Conservation (phyloP, 2,888 invertebrate genomes). For the Rhogogaster chlorosoma region DNA sequence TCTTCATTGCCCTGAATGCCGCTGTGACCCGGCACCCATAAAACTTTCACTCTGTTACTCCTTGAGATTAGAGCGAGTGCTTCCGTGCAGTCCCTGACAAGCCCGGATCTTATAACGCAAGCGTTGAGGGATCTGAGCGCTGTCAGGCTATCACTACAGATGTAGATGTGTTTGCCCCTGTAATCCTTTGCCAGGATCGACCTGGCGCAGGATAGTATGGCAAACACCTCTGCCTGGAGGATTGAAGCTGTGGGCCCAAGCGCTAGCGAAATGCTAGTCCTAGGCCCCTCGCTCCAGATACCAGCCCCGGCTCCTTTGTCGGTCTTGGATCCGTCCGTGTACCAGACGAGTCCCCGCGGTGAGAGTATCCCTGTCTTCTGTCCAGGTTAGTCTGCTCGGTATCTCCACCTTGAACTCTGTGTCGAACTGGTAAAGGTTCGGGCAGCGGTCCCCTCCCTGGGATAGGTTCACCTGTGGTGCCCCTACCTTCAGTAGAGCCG, state of each 20-base stretch:
- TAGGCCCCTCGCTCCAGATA: not conserved
- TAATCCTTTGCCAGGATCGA: not conserved
- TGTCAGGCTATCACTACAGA: not conserved
- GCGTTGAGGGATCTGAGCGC: not conserved
- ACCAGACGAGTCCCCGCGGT: not conserved
- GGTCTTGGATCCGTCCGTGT: not conserved
- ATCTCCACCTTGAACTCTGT: not conserved
- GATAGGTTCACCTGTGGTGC: not conserved
- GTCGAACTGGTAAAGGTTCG: not conserved
- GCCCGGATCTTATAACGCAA: not conserved
- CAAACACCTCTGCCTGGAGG: not conserved
- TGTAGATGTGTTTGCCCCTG: conserved; percentile 35
- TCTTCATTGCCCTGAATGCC: conserved; percentile 23
- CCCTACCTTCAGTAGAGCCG: not conserved
- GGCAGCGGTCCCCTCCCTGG: not conserved
- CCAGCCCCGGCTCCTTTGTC: not conserved
- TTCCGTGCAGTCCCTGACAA: not conserved
- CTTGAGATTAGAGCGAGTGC: not conserved
- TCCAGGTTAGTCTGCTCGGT: not conserved
- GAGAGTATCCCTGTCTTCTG: not conserved
- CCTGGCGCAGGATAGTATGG: not conserved
- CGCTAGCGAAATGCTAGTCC: not conserved
- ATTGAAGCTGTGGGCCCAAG: not conserved
- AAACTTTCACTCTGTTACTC: conserved; percentile 7
- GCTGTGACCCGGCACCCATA: conserved; percentile 42